Evolutionary conservation across 2,888 invertebrate species (phyloP).

Genomic region (Drosophila dives): DNA sequence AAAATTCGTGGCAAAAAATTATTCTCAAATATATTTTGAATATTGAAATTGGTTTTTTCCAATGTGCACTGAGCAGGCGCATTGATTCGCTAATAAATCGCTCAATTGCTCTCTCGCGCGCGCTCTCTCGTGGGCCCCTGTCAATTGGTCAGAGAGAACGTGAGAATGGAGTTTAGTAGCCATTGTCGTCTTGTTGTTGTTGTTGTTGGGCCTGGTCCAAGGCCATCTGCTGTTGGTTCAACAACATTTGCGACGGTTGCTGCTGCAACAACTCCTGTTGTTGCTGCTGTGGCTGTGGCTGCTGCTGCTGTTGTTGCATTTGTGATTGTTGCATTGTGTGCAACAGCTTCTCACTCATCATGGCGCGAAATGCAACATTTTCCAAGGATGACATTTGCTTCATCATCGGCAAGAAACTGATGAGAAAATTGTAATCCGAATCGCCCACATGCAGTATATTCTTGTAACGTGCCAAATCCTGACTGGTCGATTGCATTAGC

Average conservation of each 20-base stretch:
- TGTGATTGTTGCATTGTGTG: conserved; percentile 70
- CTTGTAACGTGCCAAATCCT: conserved; percentile 75
- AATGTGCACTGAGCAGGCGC: conserved; percentile 53
- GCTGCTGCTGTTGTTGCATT: conserved; percentile 33
- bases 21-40: not conserved
- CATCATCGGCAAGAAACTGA: conserved; percentile 82
- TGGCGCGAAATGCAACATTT: conserved; percentile 78
- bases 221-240: conserved; percentile 76
- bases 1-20: not conserved
- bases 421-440: conserved; percentile 80
- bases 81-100: conserved; percentile 40
- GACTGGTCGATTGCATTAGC: conserved; percentile 78
- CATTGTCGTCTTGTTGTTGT: conserved; percentile 34
- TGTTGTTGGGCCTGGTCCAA: conserved; percentile 72
- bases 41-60: conserved; percentile 11
- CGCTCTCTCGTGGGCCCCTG: not conserved
- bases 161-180: conserved; percentile 19
- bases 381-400: conserved; percentile 80
- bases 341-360: conserved; percentile 77
- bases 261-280: conserved; percentile 15
- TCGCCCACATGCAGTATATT: conserved; percentile 77
- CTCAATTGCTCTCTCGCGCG: conserved; percentile 1
- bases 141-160: conserved; percentile 19
- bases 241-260: conserved; percentile 70
- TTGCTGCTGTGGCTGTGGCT: conserved; percentile 9